A percentile compares a stretch with the other conserved stretches of the same genome.
phyloP scores from a whole-genome alignment of 2,888 invertebrate species.

The Amphipyra tragopoginis region DNA sequence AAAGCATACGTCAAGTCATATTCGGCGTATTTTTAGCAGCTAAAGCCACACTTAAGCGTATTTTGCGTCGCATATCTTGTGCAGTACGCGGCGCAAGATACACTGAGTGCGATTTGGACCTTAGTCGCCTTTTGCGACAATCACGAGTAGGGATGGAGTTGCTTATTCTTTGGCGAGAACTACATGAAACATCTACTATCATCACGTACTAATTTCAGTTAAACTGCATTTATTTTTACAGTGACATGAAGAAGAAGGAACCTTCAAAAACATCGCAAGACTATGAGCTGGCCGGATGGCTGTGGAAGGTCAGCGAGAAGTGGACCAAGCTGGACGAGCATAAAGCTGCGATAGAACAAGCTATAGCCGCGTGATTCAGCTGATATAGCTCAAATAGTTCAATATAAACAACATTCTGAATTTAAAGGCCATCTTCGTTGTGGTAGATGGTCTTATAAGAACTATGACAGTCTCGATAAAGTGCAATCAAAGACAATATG shows the following conservation, averaged over 20 bases:
- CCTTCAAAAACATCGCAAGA: slow-evolving; percentile 88
- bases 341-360: slow-evolving; percentile 54
- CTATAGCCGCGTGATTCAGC: slow-evolving; percentile 59
- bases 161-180: too few relatives aligned
- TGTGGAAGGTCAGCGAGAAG: slow-evolving; percentile 95
- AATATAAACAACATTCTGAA: slow-evolving; percentile 1
- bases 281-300: slow-evolving; percentile 90
- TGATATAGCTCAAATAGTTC: slow-evolving; percentile 18
- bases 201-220: too few relatives aligned
- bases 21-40: too few relatives aligned
- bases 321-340: slow-evolving; percentile 91
- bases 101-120: too few relatives aligned
- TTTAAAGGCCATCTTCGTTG: neutral
- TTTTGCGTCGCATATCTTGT: too few relatives aligned
- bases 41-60: too few relatives aligned
- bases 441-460: neutral
- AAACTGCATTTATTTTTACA: slow-evolving; percentile 62
- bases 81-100: too few relatives aligned
- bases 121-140: too few relatives aligned
- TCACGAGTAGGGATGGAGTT: too few relatives aligned
- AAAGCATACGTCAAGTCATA: too few relatives aligned
- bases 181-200: too few relatives aligned
- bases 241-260: slow-evolving; percentile 88
- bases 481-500: too few relatives aligned
- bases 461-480: neutral